A percentile compares a stretch with the other conserved stretches of the same genome.
Conservation (phyloP, 2,113 vertebrate genomes). For the Salvelinus sp. region DNA sequence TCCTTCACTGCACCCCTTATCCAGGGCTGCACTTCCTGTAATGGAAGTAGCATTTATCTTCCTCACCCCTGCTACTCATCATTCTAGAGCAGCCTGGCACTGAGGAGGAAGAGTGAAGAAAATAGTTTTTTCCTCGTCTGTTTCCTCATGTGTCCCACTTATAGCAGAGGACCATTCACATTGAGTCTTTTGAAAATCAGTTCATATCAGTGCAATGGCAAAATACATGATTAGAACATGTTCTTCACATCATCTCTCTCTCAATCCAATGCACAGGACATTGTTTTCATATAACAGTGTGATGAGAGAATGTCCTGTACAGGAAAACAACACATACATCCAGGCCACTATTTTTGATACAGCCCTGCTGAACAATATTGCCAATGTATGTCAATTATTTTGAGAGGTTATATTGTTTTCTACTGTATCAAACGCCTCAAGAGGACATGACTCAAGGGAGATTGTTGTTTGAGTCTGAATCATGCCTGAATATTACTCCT, state of each 20-base stretch:
- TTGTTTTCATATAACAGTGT: too few relatives aligned
- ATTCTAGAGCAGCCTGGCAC: constrained; percentile 28
- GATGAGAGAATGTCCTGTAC: too few relatives aligned
- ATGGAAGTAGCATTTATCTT: constrained; percentile 29
- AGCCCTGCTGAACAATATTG: too few relatives aligned
- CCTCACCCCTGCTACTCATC: constrained; percentile 19
- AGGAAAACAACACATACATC: too few relatives aligned
- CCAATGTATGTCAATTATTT: too few relatives aligned
- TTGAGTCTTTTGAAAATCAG: background rate
- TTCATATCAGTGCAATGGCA: too few relatives aligned
- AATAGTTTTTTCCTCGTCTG: background rate
- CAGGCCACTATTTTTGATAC: too few relatives aligned
- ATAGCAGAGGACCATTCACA: constrained; percentile 9
- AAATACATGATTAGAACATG: too few relatives aligned
- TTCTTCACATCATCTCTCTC: too few relatives aligned
- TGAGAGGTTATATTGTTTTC: too few relatives aligned
- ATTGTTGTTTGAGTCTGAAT: background rate
- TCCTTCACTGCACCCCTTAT: background rate
- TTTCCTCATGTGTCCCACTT: background rate
- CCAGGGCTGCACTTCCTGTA: constrained; percentile 13
- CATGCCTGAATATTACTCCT: background rate
- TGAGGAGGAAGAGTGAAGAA: constrained; percentile 6
- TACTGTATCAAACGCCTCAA: too few relatives aligned
- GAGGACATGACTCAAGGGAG: background rate
- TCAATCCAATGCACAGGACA: too few relatives aligned